These are phyloP conservation scores for Halcyon badia DNA, from an alignment of 2,797 vertebrate genomes.

Conservation along the genomic window DNA sequence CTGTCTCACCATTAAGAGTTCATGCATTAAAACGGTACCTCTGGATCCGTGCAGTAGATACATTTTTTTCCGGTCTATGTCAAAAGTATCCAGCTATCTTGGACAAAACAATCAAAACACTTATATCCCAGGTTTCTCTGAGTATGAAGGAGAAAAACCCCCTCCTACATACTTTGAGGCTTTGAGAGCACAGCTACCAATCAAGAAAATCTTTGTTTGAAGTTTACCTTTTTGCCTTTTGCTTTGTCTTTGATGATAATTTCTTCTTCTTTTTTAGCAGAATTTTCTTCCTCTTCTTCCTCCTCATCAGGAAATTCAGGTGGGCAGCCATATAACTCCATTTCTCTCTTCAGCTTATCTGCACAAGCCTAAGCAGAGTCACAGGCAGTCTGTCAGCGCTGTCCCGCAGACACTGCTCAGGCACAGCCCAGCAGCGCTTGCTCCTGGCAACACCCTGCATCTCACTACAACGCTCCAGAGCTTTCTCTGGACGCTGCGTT, in stretches of 20 bases:
- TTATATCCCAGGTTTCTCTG: background rate
- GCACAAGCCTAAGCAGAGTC: constrained; percentile 90
- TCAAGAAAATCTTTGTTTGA: background rate
- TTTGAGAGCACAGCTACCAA: background rate
- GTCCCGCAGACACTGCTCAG: background rate
- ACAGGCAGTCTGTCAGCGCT: background rate
- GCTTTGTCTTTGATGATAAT: constrained; percentile 94
- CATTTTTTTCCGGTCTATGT: background rate
- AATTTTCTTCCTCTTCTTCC: constrained; percentile 88
- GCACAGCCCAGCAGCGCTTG: background rate
- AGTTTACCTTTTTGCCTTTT: constrained; percentile 94
- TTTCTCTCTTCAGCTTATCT: constrained; percentile 97
- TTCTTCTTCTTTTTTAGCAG: constrained; percentile 82
- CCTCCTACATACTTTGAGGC: fast-evolving
- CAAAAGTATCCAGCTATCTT: background rate
- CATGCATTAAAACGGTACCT: background rate
- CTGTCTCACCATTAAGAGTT: background rate
- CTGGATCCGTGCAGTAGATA: background rate
- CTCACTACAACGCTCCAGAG: background rate
- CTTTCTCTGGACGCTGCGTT: background rate
- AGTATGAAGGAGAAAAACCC: background rate
- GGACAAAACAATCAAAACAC: background rate
- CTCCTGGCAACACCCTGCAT: background rate
- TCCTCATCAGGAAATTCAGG: constrained; percentile 95
- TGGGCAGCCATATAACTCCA: constrained; percentile 94